Conservation (phyloP, 1,140 invertebrate species). For the Cyrtorhinus lividipennis region DNA sequence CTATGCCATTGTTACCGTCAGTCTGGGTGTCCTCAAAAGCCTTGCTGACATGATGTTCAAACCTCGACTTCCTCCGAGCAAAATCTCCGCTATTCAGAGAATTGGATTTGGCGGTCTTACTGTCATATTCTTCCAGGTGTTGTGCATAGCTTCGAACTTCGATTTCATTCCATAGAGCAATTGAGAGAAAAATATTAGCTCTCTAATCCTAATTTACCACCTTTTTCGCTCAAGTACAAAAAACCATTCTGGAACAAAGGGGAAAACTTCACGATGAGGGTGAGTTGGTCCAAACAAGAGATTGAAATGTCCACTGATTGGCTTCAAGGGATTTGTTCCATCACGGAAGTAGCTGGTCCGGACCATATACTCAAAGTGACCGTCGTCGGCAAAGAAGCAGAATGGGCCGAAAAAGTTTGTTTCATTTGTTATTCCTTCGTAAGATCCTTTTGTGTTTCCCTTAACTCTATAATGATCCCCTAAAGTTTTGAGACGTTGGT, state of each 20-base stretch:
- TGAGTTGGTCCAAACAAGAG: constrained; percentile 42
- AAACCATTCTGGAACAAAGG: constrained; percentile 55
- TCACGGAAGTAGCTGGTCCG: constrained; percentile 39
- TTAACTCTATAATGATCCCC: no score
- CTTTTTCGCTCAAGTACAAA: constrained; percentile 62
- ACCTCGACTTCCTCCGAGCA: constrained; percentile 54
- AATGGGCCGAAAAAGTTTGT: constrained; percentile 57
- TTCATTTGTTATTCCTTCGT: no score
- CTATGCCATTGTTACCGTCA: constrained; percentile 66
- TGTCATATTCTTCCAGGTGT: constrained; percentile 10
- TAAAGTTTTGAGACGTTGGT: no score
- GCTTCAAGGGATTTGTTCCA: constrained; percentile 44
- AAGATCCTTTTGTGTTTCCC: no score
- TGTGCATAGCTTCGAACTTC: neutral
- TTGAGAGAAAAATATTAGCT: no score
- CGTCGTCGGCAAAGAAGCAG: constrained; percentile 50
- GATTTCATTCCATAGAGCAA: no score
- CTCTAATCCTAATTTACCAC: no score
- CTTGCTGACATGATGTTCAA: constrained; percentile 56
- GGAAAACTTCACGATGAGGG: constrained; percentile 32
- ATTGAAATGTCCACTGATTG: constrained; percentile 35
- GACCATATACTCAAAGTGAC: constrained; percentile 49
- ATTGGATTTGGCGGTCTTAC: constrained; percentile 49
- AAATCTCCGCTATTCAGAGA: constrained; percentile 56
- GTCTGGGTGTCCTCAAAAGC: constrained; percentile 68